Evolutionary conservation across 2,888 invertebrate genomes (phyloP).

Genomic region (Frankliniella intonsa): DNA sequence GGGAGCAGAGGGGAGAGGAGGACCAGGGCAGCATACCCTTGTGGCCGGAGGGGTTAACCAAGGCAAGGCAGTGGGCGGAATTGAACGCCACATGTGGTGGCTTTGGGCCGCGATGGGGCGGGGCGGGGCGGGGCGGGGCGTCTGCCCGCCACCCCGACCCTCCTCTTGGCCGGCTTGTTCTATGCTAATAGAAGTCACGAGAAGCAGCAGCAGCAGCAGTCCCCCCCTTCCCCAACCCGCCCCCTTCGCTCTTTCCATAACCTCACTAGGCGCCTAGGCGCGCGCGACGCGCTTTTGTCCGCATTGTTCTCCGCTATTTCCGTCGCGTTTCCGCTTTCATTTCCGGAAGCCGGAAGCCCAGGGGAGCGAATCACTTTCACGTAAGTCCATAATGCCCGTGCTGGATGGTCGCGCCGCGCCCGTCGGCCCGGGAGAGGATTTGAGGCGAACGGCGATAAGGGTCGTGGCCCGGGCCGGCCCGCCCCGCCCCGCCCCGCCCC

Average conservation of each 20-base stretch:
- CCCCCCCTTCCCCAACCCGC: background rate
- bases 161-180: conserved; percentile 2
- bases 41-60: background rate
- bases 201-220: background rate
- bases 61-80: background rate
- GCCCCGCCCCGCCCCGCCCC: no score
- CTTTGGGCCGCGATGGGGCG: background rate
- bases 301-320: conserved; percentile 23
- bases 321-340: conserved; percentile 7
- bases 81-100: conserved; percentile 4
- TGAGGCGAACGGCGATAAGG: no score
- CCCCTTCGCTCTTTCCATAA: background rate
- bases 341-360: background rate
- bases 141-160: background rate
- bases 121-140: background rate
- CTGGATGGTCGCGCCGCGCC: background rate
- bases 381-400: background rate
- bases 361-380: conserved; percentile 14
- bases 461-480: no score
- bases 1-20: conserved; percentile 25
- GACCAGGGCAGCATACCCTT: background rate
- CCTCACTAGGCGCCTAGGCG: no score
- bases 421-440: no score
- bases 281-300: background rate
- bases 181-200: conserved; percentile 25